Evolutionary conservation across 2,797 vertebrate species (phyloP).

Genomic region (Gymnothorax javanicus): DNA sequence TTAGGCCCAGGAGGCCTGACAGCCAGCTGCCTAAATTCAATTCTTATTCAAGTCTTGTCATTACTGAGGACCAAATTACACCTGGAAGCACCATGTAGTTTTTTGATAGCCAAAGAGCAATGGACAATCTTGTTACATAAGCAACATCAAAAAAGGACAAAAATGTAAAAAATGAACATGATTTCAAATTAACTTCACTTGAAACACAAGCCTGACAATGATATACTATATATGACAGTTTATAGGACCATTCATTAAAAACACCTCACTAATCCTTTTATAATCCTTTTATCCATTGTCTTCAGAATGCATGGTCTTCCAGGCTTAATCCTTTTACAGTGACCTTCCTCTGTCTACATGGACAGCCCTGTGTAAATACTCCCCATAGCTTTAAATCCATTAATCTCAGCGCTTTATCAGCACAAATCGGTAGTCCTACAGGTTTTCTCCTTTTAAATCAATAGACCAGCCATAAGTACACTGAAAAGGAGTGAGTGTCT

Average conservation of each 20-base stretch:
- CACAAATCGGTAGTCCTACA: conserved; percentile 39
- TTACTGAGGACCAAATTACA: neutral
- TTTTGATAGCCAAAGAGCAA: neutral
- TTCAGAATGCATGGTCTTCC: conserved; percentile 2
- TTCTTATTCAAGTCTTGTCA: neutral
- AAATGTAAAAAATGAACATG: neutral
- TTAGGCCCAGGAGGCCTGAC: conserved; percentile 38
- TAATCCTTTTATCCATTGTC: neutral
- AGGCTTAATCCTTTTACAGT: neutral
- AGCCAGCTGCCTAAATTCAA: neutral
- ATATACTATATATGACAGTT: neutral
- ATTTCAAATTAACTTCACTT: neutral
- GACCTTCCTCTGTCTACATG: conserved; percentile 32
- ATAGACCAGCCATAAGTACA: conserved; percentile 47
- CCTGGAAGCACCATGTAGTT: neutral
- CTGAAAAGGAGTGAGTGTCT: conserved; percentile 42
- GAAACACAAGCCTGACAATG: neutral
- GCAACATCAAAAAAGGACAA: neutral
- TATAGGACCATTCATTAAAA: neutral
- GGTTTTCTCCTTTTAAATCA: conserved; percentile 45
- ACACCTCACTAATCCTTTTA: neutral
- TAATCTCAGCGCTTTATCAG: conserved; percentile 47
- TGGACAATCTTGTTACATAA: neutral
- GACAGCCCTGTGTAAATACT: conserved; percentile 50
- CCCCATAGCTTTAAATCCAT: conserved; percentile 31